Evolutionary conservation across 2,888 invertebrate species (phyloP), one percentile per base, ranked within the genome.

Genomic region (Busseola fusca): DNA sequence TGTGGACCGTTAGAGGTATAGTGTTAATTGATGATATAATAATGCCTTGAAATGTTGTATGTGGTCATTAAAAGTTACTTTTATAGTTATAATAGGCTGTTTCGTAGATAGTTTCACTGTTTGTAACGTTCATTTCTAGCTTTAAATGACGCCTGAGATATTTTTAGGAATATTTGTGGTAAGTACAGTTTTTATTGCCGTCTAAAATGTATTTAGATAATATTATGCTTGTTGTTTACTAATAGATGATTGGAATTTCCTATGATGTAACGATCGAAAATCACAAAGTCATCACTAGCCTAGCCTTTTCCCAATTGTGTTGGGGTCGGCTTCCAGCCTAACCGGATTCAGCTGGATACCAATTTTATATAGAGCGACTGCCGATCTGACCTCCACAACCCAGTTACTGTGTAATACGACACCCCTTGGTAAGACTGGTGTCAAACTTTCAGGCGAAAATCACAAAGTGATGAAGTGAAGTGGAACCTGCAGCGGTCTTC

Each of bases 1-100:
- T 54, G 65, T 56, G 56, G 42, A 66, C 75, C 77, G 76, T 84
- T 87, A 85, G 82, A 85, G 72, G 77, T 72, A 65, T 68, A 65
- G 66, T 73, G 80, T 76, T 87, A 88, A 87, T 85, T 86, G 85
- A 76, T 86, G 83, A 80, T 81, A 84, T 86, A 84, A 87, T 87
- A 78, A 69, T 65, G 54, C 75, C 64, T 75, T 84, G 69, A 84
- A 85, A 76, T 74, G 69, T 64, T 76, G 48, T 68, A 68, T 80
- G 72, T 68, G 72, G 69, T 70, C 64, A 82, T 82, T 76, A 74
- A 80, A 80, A 60, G 71, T 66, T 74, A 79, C 74, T 78, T 82
- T 82, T 84, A 82, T 76, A 74, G 75, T 64, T 68, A 59, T 64
- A 80, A 68, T 72, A 64, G 67, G n/a, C 67, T 50, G 60, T 74